Conservation (phyloP, 2,113 vertebrate species). For the Strix aluco region DNA sequence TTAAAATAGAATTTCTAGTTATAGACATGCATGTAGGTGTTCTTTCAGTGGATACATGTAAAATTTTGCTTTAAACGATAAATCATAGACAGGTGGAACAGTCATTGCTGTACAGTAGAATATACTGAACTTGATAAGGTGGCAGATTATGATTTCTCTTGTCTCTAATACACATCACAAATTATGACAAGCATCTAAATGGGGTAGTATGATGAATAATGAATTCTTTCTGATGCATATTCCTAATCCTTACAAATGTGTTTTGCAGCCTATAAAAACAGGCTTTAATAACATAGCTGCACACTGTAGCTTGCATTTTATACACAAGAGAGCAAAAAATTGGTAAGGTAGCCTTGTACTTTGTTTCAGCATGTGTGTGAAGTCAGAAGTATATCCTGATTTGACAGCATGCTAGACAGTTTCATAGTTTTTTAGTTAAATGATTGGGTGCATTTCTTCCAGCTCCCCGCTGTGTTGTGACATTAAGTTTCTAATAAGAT, state of each 20-base stretch:
- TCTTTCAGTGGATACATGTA: background rate
- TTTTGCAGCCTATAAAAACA: background rate
- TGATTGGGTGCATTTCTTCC: background rate
- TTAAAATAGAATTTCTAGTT: conserved; percentile 3
- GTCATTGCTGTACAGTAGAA: background rate
- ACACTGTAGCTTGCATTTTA: background rate
- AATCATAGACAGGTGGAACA: background rate
- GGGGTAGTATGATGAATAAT: background rate
- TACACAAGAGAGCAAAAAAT: background rate
- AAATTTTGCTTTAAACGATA: background rate
- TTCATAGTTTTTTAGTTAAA: background rate
- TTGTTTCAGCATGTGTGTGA: background rate
- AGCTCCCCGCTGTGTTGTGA: accelerated
- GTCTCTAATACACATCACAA: background rate
- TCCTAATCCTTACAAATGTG: background rate
- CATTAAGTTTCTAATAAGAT: background rate
- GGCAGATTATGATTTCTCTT: background rate
- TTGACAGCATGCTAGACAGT: background rate
- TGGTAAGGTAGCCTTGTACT: background rate
- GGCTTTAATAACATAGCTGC: background rate
- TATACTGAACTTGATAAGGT: background rate
- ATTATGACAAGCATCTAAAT: background rate
- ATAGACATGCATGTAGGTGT: background rate
- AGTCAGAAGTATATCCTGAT: background rate
- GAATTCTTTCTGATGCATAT: background rate